Evolutionary conservation across 2,888 invertebrate species (phyloP).

Genomic region (Eudemis profundana): DNA sequence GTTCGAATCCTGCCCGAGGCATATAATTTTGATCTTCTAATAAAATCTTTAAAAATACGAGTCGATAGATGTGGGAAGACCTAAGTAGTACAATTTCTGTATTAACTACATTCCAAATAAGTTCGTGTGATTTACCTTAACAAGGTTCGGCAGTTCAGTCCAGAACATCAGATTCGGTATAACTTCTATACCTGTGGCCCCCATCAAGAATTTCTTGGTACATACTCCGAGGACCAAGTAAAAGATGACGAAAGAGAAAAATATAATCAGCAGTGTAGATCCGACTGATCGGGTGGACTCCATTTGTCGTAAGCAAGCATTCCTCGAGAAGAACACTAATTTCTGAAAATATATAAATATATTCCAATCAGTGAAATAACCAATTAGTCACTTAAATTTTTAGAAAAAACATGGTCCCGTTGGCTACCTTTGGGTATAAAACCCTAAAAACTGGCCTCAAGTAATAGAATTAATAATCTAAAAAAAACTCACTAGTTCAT

Average conservation of each 20-base stretch:
- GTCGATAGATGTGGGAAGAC: too few relatives aligned
- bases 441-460: too few relatives aligned
- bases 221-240: conserved; percentile 89
- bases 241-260: conserved; percentile 83
- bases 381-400: too few relatives aligned
- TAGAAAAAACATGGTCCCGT: too few relatives aligned
- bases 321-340: conserved; percentile 79
- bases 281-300: conserved; percentile 84
- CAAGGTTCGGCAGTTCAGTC: conserved; percentile 88
- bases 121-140: conserved; percentile 89
- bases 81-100: too few relatives aligned
- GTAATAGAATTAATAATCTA: not conserved
- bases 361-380: too few relatives aligned
- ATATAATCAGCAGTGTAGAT: conserved; percentile 87
- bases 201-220: conserved; percentile 87
- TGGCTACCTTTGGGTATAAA: too few relatives aligned
- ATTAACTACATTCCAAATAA: too few relatives aligned
- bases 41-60: too few relatives aligned
- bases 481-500: conserved; percentile 64
- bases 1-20: too few relatives aligned
- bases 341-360: conserved; percentile 63
- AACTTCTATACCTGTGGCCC: conserved; percentile 89
- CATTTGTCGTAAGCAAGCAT: conserved; percentile 76
- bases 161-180: conserved; percentile 91
- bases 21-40: too few relatives aligned